phyloP scores from a whole-genome alignment of 2,888 invertebrate species.

The Stomorhina lunata region DNA sequence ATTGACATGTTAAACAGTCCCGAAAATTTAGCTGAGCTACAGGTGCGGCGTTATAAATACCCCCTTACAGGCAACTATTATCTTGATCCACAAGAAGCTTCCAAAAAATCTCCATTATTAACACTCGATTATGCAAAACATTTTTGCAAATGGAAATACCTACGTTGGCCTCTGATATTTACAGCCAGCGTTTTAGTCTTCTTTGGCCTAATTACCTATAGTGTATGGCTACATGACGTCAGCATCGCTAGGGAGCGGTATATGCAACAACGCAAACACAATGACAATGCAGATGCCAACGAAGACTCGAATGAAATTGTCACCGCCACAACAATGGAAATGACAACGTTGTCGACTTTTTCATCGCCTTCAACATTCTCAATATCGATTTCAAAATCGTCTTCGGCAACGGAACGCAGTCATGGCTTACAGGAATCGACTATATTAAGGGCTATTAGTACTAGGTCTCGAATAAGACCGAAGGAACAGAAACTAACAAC shows the following conservation, averaged over 20 bases:
- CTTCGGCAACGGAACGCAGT: constrained; percentile 45
- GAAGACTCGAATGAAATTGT: constrained; percentile 48
- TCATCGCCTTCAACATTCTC: not conserved
- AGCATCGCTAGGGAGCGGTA: constrained; percentile 74
- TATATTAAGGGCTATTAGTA: constrained; percentile 68
- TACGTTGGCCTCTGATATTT: constrained; percentile 76
- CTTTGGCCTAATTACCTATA: constrained; percentile 76
- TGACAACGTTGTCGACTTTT: constrained; percentile 48
- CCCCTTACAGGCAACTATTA: constrained; percentile 75
- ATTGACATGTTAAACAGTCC: constrained; percentile 72
- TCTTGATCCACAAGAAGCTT: constrained; percentile 69
- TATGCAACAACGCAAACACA: constrained; percentile 70
- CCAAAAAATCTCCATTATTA: constrained; percentile 71
- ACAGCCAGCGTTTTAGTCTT: constrained; percentile 74
- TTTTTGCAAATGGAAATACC: constrained; percentile 74
- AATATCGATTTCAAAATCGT: not conserved
- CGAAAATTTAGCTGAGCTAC: constrained; percentile 75
- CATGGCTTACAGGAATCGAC: constrained; percentile 70
- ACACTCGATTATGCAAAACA: constrained; percentile 70
- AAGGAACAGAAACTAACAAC: constrained; percentile 66
- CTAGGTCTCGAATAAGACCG: constrained; percentile 42
- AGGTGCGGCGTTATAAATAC: constrained; percentile 76
- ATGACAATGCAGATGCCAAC: constrained; percentile 3
- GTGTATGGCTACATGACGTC: constrained; percentile 76
- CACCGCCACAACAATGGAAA: constrained; percentile 37